phyloP scores from a whole-genome alignment of 2,113 vertebrate species.

The Pongo abelii region DNA sequence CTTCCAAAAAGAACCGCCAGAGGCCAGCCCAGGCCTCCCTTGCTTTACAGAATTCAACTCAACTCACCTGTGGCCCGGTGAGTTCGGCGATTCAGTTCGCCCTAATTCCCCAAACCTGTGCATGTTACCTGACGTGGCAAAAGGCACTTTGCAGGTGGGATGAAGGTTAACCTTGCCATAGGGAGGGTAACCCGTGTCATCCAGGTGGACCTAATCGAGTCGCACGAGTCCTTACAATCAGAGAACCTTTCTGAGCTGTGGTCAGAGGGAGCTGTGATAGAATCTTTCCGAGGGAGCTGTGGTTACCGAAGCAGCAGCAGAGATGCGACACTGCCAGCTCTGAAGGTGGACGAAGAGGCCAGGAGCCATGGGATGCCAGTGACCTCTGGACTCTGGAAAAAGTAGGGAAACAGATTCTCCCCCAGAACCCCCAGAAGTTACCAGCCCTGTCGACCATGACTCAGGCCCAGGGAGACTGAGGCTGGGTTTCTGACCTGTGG shows the following conservation, averaged over 20 bases:
- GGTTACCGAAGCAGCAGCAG: fast-evolving
- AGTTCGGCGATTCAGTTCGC: fast-evolving
- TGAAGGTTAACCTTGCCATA: background rate
- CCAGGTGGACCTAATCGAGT: background rate
- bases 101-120: background rate
- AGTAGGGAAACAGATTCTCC: fast-evolving
- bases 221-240: fast-evolving
- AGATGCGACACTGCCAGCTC: fast-evolving
- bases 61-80: background rate
- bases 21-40: background rate
- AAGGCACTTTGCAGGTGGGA: background rate
- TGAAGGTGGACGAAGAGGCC: background rate
- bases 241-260: background rate
- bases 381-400: fast-evolving
- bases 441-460: fast-evolving
- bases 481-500: background rate
- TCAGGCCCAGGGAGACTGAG: background rate
- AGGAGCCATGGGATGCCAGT: background rate
- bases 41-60: background rate
- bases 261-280: background rate
- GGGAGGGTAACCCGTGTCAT: background rate
- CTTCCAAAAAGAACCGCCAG: background rate
- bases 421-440: background rate
- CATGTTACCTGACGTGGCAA: fast-evolving
- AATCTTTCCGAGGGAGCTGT: too few relatives aligned